phyloP scores from a whole-genome alignment of 2,113 vertebrate genomes.

The Pseudopipra pipra region DNA sequence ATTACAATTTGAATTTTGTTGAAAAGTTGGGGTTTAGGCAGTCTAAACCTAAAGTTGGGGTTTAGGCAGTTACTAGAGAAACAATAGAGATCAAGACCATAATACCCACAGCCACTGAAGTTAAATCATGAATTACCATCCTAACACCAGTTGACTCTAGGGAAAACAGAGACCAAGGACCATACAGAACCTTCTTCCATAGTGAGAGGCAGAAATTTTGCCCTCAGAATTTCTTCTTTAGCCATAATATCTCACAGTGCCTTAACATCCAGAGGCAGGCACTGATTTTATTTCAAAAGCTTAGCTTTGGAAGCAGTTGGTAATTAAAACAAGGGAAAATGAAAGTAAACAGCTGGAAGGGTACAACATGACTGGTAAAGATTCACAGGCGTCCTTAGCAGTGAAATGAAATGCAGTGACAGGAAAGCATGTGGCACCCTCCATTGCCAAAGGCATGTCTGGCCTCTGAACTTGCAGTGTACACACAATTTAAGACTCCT shows the following conservation, averaged over 20 bases:
- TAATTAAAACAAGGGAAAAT: neutral
- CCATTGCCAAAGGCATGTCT: neutral
- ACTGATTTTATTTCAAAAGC: neutral
- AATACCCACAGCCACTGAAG: neutral
- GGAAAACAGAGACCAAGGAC: neutral
- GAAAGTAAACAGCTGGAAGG: neutral
- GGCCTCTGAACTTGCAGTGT: fast-evolving
- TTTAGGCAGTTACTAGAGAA: neutral
- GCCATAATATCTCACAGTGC: neutral
- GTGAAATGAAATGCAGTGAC: neutral
- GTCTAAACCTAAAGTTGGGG: neutral
- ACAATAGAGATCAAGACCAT: neutral
- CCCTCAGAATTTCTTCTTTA: neutral
- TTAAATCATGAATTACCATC: neutral
- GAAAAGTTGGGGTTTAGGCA: neutral
- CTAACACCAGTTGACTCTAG: neutral
- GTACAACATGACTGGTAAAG: neutral
- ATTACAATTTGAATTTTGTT: neutral
- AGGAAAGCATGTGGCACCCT: fast-evolving
- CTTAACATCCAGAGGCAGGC: neutral
- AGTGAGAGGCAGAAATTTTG: neutral
- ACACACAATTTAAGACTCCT: neutral
- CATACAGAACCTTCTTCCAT: neutral
- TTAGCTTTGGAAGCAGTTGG: neutral
- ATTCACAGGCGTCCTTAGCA: neutral